phyloP scores from a whole-genome alignment of 1,140 invertebrate genomes.

The Drosophila auraria region DNA sequence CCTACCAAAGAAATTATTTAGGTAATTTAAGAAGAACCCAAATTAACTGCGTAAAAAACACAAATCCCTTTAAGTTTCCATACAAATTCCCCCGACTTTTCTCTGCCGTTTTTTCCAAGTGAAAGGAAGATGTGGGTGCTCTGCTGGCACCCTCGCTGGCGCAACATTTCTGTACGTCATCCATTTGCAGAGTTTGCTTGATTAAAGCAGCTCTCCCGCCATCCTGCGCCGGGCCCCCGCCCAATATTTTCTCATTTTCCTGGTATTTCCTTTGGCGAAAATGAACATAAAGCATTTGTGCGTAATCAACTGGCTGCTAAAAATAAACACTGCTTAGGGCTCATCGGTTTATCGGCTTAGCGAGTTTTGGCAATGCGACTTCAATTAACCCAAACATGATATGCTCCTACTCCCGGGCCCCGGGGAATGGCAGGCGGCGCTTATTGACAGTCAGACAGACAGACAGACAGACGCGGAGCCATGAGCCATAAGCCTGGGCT shows the following conservation, averaged over 20 bases:
- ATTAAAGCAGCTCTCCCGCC: conserved; percentile 36
- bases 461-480: conserved; percentile 14
- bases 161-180: conserved; percentile 5
- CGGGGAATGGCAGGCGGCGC: conserved; percentile 31
- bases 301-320: conserved; percentile 60
- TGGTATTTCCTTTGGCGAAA: conserved; percentile 50
- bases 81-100: neutral
- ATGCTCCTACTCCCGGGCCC: conserved; percentile 5
- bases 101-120: neutral
- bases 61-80: neutral
- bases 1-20: neutral
- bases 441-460: conserved; percentile 37
- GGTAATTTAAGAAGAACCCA: neutral
- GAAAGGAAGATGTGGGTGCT: conserved; percentile 35
- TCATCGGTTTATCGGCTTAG: conserved; percentile 40
- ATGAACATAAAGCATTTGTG: conserved; percentile 58
- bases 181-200: conserved; percentile 34
- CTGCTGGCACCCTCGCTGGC: conserved; percentile 10
- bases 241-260: conserved; percentile 9
- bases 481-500: conserved; percentile 6
- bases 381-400: conserved; percentile 58
- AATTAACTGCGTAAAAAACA: neutral
- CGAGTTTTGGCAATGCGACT: conserved; percentile 40
- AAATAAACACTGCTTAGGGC: conserved; percentile 48
- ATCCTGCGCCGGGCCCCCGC: neutral